Conservation (phyloP, 2,113 vertebrate genomes). For the Clupea harengus region DNA sequence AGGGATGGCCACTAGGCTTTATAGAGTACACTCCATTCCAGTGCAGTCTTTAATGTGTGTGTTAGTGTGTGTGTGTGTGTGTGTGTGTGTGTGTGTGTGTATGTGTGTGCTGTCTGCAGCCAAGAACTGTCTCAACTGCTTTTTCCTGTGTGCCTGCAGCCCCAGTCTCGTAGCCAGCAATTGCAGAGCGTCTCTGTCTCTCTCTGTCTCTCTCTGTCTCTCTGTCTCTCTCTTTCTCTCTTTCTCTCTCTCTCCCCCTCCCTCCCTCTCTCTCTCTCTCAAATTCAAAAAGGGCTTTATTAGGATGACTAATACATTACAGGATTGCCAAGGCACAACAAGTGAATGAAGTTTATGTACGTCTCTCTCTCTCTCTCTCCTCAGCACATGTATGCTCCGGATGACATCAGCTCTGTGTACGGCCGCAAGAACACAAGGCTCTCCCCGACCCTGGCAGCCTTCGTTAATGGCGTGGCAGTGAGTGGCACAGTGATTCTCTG, state of each 20-base stretch:
- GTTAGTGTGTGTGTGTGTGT: constrained; percentile 18
- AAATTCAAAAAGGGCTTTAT: too few relatives aligned
- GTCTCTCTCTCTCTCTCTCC: constrained; percentile 19
- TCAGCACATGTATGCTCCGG: constrained; percentile 76
- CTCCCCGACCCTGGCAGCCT: constrained; percentile 79
- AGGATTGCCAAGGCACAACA: too few relatives aligned
- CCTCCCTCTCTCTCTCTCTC: constrained; percentile 14
- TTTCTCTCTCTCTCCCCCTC: not conserved
- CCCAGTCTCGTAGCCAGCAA: not conserved
- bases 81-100: not conserved
- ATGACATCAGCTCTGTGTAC: constrained; percentile 78
- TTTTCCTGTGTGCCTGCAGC: constrained; percentile 7
- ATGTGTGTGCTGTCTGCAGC: constrained; percentile 13
- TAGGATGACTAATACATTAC: too few relatives aligned
- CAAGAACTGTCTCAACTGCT: not conserved
- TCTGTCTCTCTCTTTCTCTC: not conserved
- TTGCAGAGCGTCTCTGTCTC: not conserved
- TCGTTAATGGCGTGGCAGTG: constrained; percentile 85
- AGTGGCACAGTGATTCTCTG: constrained; percentile 46
- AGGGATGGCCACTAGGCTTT: constrained; percentile 16
- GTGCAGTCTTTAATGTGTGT: not conserved
- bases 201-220: not conserved
- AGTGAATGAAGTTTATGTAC: too few relatives aligned
- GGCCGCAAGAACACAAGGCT: constrained; percentile 72
- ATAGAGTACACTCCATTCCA: constrained; percentile 24